Evolutionary conservation across 2,797 vertebrate species (phyloP).

Genomic region (Austrolebias charrua): DNA sequence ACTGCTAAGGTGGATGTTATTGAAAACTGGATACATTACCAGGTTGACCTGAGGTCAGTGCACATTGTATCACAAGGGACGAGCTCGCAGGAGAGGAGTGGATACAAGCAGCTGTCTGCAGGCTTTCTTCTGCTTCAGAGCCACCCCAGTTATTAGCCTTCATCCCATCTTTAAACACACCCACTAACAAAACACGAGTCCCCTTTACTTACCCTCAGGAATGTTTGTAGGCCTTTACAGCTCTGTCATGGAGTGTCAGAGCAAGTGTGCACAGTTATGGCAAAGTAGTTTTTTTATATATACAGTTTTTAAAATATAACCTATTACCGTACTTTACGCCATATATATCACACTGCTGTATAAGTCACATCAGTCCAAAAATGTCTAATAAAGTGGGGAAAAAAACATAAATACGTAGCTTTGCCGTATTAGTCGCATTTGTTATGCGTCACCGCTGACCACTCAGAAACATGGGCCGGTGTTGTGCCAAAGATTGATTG

Average conservation of each 20-base stretch:
- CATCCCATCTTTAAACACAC: conserved; percentile 49
- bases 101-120: conserved; percentile 54
- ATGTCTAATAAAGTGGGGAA: no score
- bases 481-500: no score
- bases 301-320: no score
- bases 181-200: conserved; percentile 55
- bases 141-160: conserved; percentile 44
- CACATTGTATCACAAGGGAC: conserved; percentile 51
- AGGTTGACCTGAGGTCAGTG: conserved; percentile 67
- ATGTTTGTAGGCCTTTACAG: conserved; percentile 51
- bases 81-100: conserved; percentile 35
- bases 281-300: not conserved
- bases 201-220: conserved; percentile 61
- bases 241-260: conserved; percentile 35
- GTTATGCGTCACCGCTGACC: no score
- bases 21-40: conserved; percentile 71
- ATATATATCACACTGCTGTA: no score
- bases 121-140: conserved; percentile 41
- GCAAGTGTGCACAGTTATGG: conserved; percentile 7
- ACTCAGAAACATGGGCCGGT: no score
- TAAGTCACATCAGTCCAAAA: no score
- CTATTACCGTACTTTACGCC: no score
- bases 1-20: conserved; percentile 76
- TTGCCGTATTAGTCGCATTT: no score
- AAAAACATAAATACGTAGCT: no score